phyloP scores from a whole-genome alignment of 2,113 vertebrate genomes.

The Atlantisia rogersi region DNA sequence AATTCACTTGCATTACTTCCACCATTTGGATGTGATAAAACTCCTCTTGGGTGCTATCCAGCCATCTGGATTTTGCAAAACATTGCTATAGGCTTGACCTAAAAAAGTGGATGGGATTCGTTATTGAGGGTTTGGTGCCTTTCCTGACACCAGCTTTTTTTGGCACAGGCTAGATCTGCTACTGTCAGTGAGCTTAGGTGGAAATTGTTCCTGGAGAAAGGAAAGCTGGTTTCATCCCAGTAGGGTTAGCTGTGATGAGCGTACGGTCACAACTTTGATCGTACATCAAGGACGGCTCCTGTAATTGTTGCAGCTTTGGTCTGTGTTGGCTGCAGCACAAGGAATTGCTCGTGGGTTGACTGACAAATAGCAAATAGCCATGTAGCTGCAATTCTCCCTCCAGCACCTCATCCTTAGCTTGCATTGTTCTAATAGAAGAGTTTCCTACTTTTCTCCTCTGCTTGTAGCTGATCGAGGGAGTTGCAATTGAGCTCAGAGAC shows the following conservation, averaged over 20 bases:
- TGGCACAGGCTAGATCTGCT: background rate
- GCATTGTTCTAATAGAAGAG: background rate
- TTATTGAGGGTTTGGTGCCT: background rate
- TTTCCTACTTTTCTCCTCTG: background rate
- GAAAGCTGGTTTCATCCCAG: background rate
- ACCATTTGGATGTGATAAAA: background rate
- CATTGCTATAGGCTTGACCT: background rate
- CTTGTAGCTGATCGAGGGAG: background rate
- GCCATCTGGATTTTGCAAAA: background rate
- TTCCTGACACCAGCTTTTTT: background rate
- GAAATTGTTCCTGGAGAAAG: background rate
- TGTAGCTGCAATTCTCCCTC: background rate
- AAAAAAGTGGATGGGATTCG: background rate
- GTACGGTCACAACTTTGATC: background rate
- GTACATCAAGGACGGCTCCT: background rate
- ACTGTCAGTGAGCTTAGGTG: background rate
- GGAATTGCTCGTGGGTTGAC: background rate
- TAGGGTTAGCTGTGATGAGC: background rate
- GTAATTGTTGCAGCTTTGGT: background rate
- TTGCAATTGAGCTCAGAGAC: background rate
- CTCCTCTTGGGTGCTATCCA: background rate
- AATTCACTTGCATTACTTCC: background rate
- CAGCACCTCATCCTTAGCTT: background rate
- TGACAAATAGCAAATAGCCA: background rate
- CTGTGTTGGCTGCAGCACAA: background rate